A percentile compares a stretch with the other conserved stretches of the same genome.
Conservation (phyloP, 2,888 invertebrate species). For the Nemoura dubitans region DNA sequence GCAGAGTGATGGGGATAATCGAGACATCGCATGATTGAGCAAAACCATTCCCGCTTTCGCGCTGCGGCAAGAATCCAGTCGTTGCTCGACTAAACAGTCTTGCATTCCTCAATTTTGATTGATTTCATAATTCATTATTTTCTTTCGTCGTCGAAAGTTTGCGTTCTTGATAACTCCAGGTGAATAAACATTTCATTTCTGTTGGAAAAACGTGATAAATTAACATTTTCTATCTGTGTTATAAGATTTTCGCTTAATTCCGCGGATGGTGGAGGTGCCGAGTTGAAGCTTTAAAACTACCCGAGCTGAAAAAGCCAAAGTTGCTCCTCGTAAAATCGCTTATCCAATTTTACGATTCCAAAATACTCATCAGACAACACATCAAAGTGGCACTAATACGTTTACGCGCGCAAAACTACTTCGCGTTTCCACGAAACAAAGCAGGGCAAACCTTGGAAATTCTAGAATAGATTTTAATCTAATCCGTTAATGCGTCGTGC, state of each 20-base stretch:
- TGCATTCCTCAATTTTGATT: conserved; percentile 9
- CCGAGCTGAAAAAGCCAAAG: too few relatives aligned
- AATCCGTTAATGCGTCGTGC: background rate
- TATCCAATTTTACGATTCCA: background rate
- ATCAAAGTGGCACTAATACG: background rate
- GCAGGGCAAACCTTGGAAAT: background rate
- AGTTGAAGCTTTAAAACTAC: background rate
- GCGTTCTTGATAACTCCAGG: background rate
- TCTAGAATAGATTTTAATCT: background rate
- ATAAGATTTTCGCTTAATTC: background rate
- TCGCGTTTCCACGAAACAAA: background rate
- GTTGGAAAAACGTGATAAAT: background rate
- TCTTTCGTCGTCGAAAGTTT: background rate
- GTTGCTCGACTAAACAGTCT: conserved; percentile 8
- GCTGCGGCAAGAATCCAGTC: background rate
- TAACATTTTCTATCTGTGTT: background rate
- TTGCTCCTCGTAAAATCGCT: background rate
- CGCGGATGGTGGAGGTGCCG: background rate
- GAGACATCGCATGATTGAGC: background rate
- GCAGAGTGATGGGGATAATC: background rate
- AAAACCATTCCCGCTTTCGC: background rate
- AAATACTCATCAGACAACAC: background rate
- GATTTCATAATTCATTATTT: conserved; percentile 26
- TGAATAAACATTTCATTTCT: conserved; percentile 3
- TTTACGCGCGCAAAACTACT: background rate